Base-by-base conservation (phyloP, 1,140 invertebrate genomes). In the Phymorhynchus buccinoides region DNA sequence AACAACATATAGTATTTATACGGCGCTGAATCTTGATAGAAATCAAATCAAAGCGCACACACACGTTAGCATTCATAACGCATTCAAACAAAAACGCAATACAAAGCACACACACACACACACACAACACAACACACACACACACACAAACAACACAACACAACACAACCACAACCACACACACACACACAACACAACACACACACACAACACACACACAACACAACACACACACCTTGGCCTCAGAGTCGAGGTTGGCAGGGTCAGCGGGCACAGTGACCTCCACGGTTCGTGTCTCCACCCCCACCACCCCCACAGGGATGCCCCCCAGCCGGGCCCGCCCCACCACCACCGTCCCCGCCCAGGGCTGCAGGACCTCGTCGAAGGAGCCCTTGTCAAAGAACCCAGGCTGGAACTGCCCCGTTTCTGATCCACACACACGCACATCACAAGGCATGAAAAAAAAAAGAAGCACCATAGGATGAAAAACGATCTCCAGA, bases 331-430 rank as follows among this genome's bases (percentile, higher is more conserved):
- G 94, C 35, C 98, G 89, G 0, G 93, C 94, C 44, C 93, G 83
- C 3, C 93, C 93, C 86, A 89, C 91, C 56, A 99, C 96, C 0
- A 99, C 99, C 37, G 99, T 99, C 93, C 99, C 97, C 0, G 98
- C 99, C 99, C 99, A 99, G 0, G 96, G 96, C 87, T 95, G 94
- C 96, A 99, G 97, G 44, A 99, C 97, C 95, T 99, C 99, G 90
- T 97, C 95, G 95, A 97, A 99, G 12, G 96, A 96, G 77, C 96
- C 96, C 35, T 95, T 94, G 93, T 99, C 98, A 92, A 99, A 99
- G 94, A 99, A 99, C 2, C 98, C 98, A 84, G 95, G 95, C 92
- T 97, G 97, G 96, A 96, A 97, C 3, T 94, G 95, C 9, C 92
- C 93, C 4, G 87, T 86, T 18, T 90, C 88, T 88, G 88, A 80